Base-by-base conservation (phyloP, 2,797 vertebrate species). In the Crenichthys baileyi region DNA sequence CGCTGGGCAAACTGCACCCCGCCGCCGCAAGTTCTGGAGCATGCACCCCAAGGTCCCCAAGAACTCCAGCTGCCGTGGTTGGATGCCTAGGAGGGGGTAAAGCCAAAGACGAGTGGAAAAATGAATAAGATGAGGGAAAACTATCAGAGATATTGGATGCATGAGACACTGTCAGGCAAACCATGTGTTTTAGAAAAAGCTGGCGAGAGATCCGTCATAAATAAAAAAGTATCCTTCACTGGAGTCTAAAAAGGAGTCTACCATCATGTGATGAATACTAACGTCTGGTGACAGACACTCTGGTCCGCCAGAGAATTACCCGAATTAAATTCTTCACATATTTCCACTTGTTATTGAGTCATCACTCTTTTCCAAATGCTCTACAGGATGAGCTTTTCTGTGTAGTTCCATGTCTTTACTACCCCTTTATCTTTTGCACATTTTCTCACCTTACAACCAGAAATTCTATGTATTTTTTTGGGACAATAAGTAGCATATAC, bases 21-120 rank as follows among this genome's bases (percentile, higher is more conserved):
- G 0, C 98, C 97, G 0, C 97, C 97, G 46, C 98, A 99, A 0
- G 97, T 96, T 1, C 97, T 96, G 12, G 98, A 98, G 84, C 98
- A 99, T 4, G 96, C 90, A 6, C 98, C 98, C 98, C 98, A 99
- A 0, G 97, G 80, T 0, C 98, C 98, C 98, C 98, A 99, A 4
- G 98, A 98, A 0, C 98, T 99, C 98, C 98, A 99, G 94, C 97
- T 99, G 73, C 98, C 98, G 0, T 99, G 97, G 87, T 97, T 99
- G 50, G 98, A 98, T 55, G 96, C 95, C 98, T 99, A 93, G 82
- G 93, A 93, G 39, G 81, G 2, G 86, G 2, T 44, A 74, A 39
- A 29, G 29, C 26, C 20, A 15, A 63, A 56, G 76, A 31, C 6
- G 31, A 50, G 16, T 12, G 4, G 73, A 41, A 24, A 36, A 31